phyloP scores from a whole-genome alignment of 2,113 vertebrate genomes.

The Rhombomys opimus region DNA sequence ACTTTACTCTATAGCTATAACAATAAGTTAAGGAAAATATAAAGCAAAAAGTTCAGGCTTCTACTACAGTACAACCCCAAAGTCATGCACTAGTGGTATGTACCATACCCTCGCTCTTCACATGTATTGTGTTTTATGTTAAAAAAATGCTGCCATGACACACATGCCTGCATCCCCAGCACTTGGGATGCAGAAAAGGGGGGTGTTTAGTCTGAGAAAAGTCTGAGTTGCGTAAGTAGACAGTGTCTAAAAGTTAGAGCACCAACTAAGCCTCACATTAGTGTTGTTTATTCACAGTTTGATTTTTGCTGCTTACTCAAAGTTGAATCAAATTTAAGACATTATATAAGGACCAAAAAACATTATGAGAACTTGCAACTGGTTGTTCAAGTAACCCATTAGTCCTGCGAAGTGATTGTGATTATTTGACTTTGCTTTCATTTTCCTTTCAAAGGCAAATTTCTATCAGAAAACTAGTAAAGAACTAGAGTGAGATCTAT shows the following conservation, averaged over 20 bases:
- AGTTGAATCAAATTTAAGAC: neutral
- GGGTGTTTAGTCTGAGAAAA: neutral
- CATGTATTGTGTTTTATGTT: neutral
- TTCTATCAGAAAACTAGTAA: neutral
- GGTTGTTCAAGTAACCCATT: neutral
- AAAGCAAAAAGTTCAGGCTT: neutral
- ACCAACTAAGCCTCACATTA: too few relatives aligned
- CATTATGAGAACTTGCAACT: neutral
- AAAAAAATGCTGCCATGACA: neutral
- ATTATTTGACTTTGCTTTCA: neutral
- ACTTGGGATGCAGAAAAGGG: neutral
- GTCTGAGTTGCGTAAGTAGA: neutral
- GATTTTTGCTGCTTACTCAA: neutral
- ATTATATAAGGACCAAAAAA: neutral
- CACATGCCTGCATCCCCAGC: too few relatives aligned
- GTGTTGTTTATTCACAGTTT: neutral
- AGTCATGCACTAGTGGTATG: rapidly evolving
- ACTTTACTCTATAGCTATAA: neutral
- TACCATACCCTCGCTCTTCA: neutral
- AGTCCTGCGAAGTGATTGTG: neutral
- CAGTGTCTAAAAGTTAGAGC: neutral
- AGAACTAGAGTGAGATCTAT: neutral
- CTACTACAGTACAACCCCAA: rapidly evolving
- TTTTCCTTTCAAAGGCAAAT: neutral
- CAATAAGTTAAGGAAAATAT: constrained; percentile 19